These are phyloP conservation scores for Hippocampus comes DNA, from an alignment of 2,113 vertebrate genomes.

Conservation along the genomic window DNA sequence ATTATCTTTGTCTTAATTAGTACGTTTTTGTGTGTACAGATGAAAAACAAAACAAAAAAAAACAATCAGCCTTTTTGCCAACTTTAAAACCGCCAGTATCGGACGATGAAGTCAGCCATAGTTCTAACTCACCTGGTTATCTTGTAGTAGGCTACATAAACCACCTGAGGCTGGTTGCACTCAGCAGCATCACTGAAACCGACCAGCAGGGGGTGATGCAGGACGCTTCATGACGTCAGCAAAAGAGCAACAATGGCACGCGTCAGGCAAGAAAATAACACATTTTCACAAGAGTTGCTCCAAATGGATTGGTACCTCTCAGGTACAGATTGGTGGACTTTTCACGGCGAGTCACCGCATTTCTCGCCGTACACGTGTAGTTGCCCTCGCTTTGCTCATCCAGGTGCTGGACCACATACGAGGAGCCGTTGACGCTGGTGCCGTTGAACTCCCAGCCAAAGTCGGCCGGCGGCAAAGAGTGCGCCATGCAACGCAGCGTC, in stretches of 20 bases:
- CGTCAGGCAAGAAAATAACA: neutral
- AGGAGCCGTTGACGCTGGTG: slow-evolving; percentile 21
- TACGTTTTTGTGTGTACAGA: no score
- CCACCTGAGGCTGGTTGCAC: slow-evolving; percentile 10
- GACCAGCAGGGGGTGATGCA: slow-evolving; percentile 47
- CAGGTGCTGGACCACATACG: slow-evolving; percentile 46
- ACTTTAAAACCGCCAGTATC: no score
- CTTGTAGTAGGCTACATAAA: neutral
- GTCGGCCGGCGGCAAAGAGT: slow-evolving; percentile 50
- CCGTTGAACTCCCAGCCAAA: slow-evolving; percentile 62
- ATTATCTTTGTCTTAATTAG: no score
- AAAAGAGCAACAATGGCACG: neutral
- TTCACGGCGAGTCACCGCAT: slow-evolving; percentile 47
- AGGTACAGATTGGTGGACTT: slow-evolving; percentile 39
- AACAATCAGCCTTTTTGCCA: no score
- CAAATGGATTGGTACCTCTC: slow-evolving; percentile 35
- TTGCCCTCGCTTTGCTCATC: slow-evolving; percentile 34
- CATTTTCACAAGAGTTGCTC: neutral
- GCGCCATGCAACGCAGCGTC: slow-evolving; percentile 42
- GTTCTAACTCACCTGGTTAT: slow-evolving; percentile 3
- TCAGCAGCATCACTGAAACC: slow-evolving; percentile 16
- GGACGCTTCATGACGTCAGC: slow-evolving; percentile 35
- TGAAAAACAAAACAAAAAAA: no score
- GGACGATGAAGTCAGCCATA: no score
- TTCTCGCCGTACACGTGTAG: slow-evolving; percentile 64